Evolutionary conservation across 1,140 invertebrate genomes (phyloP).

Genomic region (Eurosta solidaginis): DNA sequence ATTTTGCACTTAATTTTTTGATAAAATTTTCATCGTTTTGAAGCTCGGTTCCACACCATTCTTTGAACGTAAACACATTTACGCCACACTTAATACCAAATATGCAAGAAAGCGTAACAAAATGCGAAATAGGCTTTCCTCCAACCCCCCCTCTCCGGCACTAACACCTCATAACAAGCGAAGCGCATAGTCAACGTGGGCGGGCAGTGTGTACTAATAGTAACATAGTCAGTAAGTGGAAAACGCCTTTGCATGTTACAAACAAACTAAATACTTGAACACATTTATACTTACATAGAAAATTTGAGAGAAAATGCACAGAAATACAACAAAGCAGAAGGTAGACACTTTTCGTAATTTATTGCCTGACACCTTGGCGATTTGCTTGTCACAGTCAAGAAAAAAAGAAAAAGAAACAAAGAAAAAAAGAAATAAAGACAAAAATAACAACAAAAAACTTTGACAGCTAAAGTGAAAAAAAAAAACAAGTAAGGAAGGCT

Average conservation of each 20-base stretch:
- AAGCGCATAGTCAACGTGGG: background rate
- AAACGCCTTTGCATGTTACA: background rate
- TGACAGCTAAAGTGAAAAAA: background rate
- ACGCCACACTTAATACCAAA: slow-evolving; percentile 31
- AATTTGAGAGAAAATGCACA: background rate
- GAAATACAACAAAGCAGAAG: slow-evolving; percentile 29
- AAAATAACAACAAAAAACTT: background rate
- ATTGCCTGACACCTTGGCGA: slow-evolving; percentile 35
- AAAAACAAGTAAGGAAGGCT: background rate
- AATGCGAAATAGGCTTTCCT: background rate
- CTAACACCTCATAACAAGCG: slow-evolving; percentile 27
- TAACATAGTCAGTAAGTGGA: background rate
- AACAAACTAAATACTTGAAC: background rate
- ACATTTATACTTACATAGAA: background rate
- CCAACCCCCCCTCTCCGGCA: too few relatives aligned
- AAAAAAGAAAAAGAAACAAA: background rate
- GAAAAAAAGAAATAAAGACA: background rate
- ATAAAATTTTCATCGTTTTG: background rate
- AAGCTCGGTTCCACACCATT: background rate
- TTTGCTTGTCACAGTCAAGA: slow-evolving; percentile 24
- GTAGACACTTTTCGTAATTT: slow-evolving; percentile 34
- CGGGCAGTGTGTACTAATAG: background rate
- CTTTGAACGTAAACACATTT: slow-evolving; percentile 19
- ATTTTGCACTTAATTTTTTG: background rate
- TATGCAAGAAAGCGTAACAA: slow-evolving; percentile 32